Base-by-base conservation (phyloP, 2,797 vertebrate species). In the Sebastes matsubarae region DNA sequence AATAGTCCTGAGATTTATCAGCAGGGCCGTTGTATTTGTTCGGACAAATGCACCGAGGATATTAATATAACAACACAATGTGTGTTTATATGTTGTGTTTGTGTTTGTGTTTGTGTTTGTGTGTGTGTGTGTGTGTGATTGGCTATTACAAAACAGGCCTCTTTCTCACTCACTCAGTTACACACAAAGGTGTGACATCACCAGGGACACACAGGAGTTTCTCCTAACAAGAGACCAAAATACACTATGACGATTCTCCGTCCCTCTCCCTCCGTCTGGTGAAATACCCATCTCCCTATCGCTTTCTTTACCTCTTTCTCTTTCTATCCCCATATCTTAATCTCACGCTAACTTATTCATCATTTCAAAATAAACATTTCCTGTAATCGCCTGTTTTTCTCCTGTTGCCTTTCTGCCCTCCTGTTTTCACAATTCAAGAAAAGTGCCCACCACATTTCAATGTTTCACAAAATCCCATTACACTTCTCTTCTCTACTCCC, bases 171-270 rank as follows among this genome's bases (percentile, higher is more conserved):
- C 76, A 67, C 74, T 69, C 71, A 77, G 61, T 71, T 60, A 68
- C 73, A 87, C 70, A 85, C 54, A 91, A 78, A 85, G 68, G 81
- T 84, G 80, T 77, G 84, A 89, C 82, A 85, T 87, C 85, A 89
- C 75, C 77, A 68, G 81, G 77, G 72, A 89, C 61, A 68, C 79
- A 77, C 68, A 52, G 71, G 57, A 79, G 66, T 90, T 88, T 84
- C 75, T 87, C 68, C 63, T 14, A 81, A 82, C 75, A 78, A 70
- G 73, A 83, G 73, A 86, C 79, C 8, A 76, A 88, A 93, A 88
- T 84, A 93, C 69, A 84, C 61, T 8, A 12, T 63, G 73, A 76
- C 8, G 7, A 63, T 67, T 58, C 22, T 29, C 30, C 18, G 46
- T 50, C 18, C 46, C 10, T 52, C 42, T 61, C 22, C 14, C 54